Conservation (phyloP, 2,888 invertebrate species). For the Emmelina monodactyla region DNA sequence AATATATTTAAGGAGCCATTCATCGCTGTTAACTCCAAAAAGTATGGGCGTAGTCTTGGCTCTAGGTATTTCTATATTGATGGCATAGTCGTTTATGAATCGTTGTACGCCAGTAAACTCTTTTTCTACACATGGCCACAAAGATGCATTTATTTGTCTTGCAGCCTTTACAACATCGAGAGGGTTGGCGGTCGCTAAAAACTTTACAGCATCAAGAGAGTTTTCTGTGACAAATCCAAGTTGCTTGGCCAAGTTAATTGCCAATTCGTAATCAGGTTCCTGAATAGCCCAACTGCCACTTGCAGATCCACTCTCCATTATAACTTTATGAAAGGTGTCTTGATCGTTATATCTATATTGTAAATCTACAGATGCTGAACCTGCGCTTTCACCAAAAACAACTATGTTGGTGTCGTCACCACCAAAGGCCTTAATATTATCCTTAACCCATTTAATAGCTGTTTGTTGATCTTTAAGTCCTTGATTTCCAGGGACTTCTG, state of each 20-base stretch:
- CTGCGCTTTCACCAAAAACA: constrained; percentile 33
- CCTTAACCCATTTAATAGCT: constrained; percentile 30
- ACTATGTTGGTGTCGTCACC: constrained; percentile 32
- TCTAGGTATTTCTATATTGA: background rate
- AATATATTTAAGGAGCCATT: background rate
- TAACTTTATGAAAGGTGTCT: background rate
- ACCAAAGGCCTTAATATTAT: constrained; percentile 34
- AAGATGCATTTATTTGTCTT: background rate
- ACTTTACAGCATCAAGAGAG: background rate
- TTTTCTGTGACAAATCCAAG: background rate
- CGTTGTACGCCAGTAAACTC: background rate
- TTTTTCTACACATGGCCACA: background rate
- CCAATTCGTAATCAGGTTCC: background rate
- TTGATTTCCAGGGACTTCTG: constrained; percentile 36
- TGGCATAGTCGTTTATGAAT: background rate
- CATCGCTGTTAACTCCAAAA: background rate
- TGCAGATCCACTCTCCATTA: background rate
- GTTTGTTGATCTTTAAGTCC: constrained; percentile 34
- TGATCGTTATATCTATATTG: constrained; percentile 14
- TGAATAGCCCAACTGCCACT: background rate
- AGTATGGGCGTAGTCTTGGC: background rate
- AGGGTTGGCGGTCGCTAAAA: background rate
- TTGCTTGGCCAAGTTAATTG: background rate
- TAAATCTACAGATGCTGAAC: constrained; percentile 27
- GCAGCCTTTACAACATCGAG: background rate